Percentiles rank a stretch among this genome's conserved stretches.
phyloP scores from a whole-genome alignment of 2,113 vertebrate genomes.

The Melanocharis versteri region DNA sequence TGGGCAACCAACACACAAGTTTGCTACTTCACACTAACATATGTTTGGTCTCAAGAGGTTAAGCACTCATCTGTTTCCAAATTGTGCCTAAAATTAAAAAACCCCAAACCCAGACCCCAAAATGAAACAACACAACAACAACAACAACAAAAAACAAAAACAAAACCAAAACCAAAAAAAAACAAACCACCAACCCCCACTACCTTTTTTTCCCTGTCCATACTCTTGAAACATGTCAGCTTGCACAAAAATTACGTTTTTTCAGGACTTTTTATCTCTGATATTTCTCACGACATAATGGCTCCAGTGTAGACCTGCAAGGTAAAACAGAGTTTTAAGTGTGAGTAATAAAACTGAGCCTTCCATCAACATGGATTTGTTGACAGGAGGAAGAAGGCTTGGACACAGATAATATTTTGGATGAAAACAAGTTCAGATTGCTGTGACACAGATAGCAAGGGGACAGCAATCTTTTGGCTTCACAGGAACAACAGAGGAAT shows the following conservation, averaged over 20 bases:
- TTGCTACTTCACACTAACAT: background rate
- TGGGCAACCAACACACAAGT: background rate
- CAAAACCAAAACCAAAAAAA: no score
- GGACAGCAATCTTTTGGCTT: background rate
- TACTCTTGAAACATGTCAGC: background rate
- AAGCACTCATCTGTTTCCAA: background rate
- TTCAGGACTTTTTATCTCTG: background rate
- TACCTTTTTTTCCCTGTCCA: background rate
- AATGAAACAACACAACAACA: background rate
- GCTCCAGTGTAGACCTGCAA: background rate
- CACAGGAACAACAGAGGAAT: background rate
- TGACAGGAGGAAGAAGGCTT: background rate
- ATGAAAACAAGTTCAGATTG: background rate
- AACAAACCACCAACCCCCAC: accelerated
- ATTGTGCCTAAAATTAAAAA: accelerated
- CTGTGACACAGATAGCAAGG: background rate
- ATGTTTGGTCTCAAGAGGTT: background rate
- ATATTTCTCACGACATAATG: background rate
- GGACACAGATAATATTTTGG: background rate
- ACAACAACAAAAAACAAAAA: no score
- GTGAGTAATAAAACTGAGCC: background rate
- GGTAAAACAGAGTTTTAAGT: background rate
- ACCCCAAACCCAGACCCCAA: no score
- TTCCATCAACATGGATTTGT: background rate
- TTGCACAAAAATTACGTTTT: background rate